These are phyloP conservation scores for Merops nubicus DNA, from an alignment of 2,113 vertebrate genomes.

Conservation along the genomic window DNA sequence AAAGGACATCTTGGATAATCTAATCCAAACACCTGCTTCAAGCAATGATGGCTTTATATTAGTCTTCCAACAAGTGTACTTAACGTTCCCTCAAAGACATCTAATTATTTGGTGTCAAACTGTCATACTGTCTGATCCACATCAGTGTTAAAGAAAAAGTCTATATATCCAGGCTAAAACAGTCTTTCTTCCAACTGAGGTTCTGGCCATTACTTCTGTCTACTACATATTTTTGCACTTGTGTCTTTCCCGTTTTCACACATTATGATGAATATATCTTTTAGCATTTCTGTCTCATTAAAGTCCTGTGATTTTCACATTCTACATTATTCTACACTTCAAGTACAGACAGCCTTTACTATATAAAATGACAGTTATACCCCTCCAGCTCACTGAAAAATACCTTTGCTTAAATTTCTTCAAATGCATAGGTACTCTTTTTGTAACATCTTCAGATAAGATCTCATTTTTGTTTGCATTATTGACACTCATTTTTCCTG, in stretches of 20 bases:
- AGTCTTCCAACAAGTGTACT: background rate
- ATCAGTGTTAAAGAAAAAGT: background rate
- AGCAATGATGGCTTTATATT: background rate
- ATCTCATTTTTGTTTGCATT: background rate
- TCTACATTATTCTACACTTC: background rate
- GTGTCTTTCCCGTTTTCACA: background rate
- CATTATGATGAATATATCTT: background rate
- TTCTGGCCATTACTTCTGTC: background rate
- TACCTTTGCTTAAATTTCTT: background rate
- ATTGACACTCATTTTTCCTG: background rate
- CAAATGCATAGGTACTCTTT: background rate
- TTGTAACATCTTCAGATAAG: background rate
- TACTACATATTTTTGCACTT: background rate
- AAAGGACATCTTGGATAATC: background rate
- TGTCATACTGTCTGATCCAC: background rate
- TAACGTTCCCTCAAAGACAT: background rate
- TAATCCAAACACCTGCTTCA: background rate
- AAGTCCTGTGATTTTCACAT: background rate
- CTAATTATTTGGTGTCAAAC: background rate
- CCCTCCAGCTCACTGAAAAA: background rate
- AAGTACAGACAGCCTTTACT: background rate
- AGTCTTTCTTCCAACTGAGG: background rate
- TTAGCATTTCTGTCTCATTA: background rate
- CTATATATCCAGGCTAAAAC: background rate
- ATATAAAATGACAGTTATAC: background rate